Evolutionary conservation across 2,113 vertebrate genomes (phyloP), one percentile per base, ranked within the genome.

Genomic region (Archocentrus centrarchus): DNA sequence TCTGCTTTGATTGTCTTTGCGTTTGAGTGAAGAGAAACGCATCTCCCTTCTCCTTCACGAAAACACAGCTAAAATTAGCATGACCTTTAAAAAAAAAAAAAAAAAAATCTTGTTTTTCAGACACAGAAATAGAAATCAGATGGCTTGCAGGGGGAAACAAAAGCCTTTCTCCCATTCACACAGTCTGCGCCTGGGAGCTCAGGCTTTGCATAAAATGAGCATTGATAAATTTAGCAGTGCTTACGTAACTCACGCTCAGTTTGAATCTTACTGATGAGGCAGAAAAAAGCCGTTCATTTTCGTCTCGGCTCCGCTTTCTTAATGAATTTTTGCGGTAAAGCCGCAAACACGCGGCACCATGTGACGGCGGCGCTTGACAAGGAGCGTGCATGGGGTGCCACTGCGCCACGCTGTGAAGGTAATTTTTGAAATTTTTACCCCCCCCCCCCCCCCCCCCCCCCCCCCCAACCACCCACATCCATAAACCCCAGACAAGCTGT

Each of bases 181-280:
- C 86, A 91, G 91, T 88, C 90, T 93, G 91, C 61, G 89, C 85
- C 94, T 89, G 86, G 87, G 86, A 95, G 93, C 94, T 92, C 89
- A 55, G 91, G 93, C 94, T 95, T 95, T 94, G 95, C 95, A 93
- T 95, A 90, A 95, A 95, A 94, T 86, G 89, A 95, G 93, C 91
- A 90, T 94, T 93, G 95, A 95, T 96, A 96, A 94, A 95, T 96
- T 95, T 96, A 95, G 95, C 94, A 39, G 92, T 1, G 44, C 89
- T 96, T 96, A 96, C 88, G 84, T 95, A 95, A 96, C 92, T 87
- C 85, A 75, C 82, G 32, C 91, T 95, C 94, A 88, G 89, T 95
- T 93, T 84, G 92, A 95, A 95, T 95, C 94, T 91, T 87, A 91
- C 93, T 95, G 94, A 95, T 95, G 94, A 95, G 90, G 95, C 94